Evolutionary conservation across 2,888 invertebrate genomes (phyloP).

Genomic region (Drosophila picticornis): DNA sequence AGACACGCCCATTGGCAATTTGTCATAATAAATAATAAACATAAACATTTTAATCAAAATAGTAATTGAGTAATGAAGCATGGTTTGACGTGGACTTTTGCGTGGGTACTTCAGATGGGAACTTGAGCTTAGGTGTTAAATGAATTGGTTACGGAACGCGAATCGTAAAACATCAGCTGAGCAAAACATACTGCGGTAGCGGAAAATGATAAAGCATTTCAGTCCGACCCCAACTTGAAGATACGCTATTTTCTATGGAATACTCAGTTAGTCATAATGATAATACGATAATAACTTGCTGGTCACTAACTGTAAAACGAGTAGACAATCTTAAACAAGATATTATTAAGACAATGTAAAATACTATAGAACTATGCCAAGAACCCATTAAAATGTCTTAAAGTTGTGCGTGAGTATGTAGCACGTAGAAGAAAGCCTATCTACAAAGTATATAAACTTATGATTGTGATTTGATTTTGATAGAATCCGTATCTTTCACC

Average conservation of each 20-base stretch:
- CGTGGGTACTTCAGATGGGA: constrained; percentile 8
- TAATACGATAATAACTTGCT: constrained; percentile 3
- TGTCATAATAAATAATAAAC: no score
- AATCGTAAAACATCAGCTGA: not conserved
- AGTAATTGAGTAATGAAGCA: constrained; percentile 8
- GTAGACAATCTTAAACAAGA: not conserved
- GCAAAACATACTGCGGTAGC: not conserved
- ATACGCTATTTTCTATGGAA: constrained; percentile 11
- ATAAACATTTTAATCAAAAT: constrained; percentile 16
- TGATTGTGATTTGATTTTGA: no score
- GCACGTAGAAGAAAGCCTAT: no score
- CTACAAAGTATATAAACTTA: no score
- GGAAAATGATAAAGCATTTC: not conserved
- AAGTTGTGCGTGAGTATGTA: no score
- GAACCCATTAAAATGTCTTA: not conserved
- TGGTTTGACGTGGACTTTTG: not conserved
- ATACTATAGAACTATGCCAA: not conserved
- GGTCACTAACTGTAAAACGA: not conserved
- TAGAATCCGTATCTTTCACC: no score
- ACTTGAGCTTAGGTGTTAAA: constrained; percentile 18
- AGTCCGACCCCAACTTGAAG: not conserved
- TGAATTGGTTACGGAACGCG: constrained; percentile 19
- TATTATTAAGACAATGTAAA: not conserved
- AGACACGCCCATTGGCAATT: not conserved
- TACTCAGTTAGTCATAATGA: constrained; percentile 5